These are phyloP conservation scores for Cisticola juncidis DNA, from an alignment of 2,113 vertebrate species.

Conservation along the genomic window DNA sequence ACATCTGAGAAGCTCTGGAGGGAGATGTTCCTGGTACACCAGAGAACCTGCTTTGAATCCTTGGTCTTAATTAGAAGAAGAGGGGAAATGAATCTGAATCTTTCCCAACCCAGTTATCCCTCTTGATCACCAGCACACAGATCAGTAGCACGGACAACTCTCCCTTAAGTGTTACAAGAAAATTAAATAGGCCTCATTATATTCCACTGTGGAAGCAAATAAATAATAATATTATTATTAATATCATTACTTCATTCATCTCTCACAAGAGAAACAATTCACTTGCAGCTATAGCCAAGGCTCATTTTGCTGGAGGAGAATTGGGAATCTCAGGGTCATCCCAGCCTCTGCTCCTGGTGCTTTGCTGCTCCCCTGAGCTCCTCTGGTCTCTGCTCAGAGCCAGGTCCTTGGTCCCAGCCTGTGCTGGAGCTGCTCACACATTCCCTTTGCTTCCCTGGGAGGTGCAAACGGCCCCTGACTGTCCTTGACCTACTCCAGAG, in stretches of 20 bases:
- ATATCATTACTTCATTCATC: neutral
- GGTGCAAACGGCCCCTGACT: neutral
- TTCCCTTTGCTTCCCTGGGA: neutral
- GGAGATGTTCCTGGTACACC: neutral
- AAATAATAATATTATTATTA: neutral
- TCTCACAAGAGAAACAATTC: neutral
- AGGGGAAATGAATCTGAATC: neutral
- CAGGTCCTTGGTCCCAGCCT: neutral
- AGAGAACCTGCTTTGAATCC: neutral
- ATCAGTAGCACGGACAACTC: neutral
- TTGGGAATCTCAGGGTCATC: neutral
- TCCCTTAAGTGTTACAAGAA: neutral
- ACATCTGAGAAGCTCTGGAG: neutral
- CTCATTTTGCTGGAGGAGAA: neutral
- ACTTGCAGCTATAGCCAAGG: neutral
- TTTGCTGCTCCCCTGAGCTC: neutral
- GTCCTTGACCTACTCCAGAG: constrained; percentile 39
- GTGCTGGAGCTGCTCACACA: neutral
- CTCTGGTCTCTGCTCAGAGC: neutral
- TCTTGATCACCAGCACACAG: neutral
- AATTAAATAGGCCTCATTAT: neutral
- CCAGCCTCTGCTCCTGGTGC: neutral
- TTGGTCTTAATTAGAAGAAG: constrained; percentile 6
- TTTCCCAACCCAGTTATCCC: neutral
- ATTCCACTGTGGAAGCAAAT: neutral